phyloP scores from a whole-genome alignment of 2,113 vertebrate genomes.

The Gasterosteus aculeatus region DNA sequence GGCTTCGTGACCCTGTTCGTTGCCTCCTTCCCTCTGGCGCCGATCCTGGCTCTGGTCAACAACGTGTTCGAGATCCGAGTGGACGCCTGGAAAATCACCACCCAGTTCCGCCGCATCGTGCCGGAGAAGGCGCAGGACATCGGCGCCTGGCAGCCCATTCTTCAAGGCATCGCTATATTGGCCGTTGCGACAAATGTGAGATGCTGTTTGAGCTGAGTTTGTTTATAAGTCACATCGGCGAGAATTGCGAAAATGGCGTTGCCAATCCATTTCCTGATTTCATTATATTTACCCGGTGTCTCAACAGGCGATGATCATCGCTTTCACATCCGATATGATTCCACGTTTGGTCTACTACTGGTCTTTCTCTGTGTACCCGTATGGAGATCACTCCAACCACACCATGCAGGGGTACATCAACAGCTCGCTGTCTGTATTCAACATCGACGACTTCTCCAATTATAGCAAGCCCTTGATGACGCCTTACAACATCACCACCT shows the following conservation, averaged over 20 bases:
- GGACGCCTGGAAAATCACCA: slow-evolving; percentile 94
- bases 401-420: slow-evolving; percentile 95
- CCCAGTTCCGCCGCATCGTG: slow-evolving; percentile 89
- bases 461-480: slow-evolving; percentile 70
- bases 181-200: slow-evolving; percentile 93
- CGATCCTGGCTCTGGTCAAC: slow-evolving; percentile 91
- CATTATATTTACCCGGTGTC: slow-evolving; percentile 5
- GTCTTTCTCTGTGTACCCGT: slow-evolving; percentile 91
- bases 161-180: slow-evolving; percentile 90
- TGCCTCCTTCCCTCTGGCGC: slow-evolving; percentile 95
- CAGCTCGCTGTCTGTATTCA: slow-evolving; percentile 89
- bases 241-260: not conserved
- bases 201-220: slow-evolving; percentile 10
- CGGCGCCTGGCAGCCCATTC: slow-evolving; percentile 94
- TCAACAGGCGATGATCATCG: slow-evolving; percentile 92
- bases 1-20: slow-evolving; percentile 96
- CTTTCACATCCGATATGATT: slow-evolving; percentile 96
- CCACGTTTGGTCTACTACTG: slow-evolving; percentile 95
- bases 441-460: slow-evolving; percentile 81
- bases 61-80: slow-evolving; percentile 92
- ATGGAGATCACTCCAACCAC: slow-evolving; percentile 73
- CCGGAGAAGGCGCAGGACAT: slow-evolving; percentile 92
- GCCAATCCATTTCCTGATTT: not conserved
- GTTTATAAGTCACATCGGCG: not conserved
- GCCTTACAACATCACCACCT: slow-evolving; percentile 73